These are phyloP conservation scores for Marmota monax DNA, from an alignment of 2,113 vertebrate species.

Conservation along the genomic window DNA sequence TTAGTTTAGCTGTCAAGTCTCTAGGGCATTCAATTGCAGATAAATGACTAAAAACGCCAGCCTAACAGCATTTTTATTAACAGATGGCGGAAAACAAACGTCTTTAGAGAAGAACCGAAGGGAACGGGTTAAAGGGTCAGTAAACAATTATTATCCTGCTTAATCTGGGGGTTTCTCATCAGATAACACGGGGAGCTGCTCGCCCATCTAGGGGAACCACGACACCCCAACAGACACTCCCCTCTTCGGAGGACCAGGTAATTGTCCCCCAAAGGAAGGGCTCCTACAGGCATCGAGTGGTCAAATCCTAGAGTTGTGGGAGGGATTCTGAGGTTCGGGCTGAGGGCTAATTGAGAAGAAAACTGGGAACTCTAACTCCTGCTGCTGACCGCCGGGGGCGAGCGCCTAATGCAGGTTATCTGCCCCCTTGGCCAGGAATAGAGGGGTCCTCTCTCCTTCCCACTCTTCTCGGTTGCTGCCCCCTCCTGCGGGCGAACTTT, in stretches of 20 bases:
- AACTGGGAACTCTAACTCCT: background rate
- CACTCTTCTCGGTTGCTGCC: background rate
- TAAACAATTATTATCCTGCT: slow-evolving; percentile 76
- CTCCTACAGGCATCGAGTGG: background rate
- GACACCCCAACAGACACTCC: background rate
- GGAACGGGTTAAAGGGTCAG: slow-evolving; percentile 73
- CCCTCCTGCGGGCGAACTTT: slow-evolving; percentile 63
- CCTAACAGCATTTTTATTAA: slow-evolving; percentile 68
- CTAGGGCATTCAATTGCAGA: slow-evolving; percentile 57
- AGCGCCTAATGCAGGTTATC: background rate
- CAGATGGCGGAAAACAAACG: slow-evolving; percentile 72
- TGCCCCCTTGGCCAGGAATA: background rate
- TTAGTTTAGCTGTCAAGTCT: slow-evolving; percentile 67
- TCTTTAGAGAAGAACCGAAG: slow-evolving; percentile 68
- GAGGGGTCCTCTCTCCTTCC: background rate
- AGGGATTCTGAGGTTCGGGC: background rate
- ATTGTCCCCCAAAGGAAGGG: background rate
- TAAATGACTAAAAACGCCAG: slow-evolving; percentile 61
- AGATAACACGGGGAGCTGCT: background rate
- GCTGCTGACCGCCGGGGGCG: background rate
- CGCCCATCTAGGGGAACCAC: background rate
- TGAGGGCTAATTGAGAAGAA: background rate
- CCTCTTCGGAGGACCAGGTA: background rate
- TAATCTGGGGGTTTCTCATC: slow-evolving; percentile 22
- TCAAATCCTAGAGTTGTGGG: background rate